These are phyloP conservation scores for Neria commutata DNA, from an alignment of 2,888 invertebrate species.

Conservation along the genomic window DNA sequence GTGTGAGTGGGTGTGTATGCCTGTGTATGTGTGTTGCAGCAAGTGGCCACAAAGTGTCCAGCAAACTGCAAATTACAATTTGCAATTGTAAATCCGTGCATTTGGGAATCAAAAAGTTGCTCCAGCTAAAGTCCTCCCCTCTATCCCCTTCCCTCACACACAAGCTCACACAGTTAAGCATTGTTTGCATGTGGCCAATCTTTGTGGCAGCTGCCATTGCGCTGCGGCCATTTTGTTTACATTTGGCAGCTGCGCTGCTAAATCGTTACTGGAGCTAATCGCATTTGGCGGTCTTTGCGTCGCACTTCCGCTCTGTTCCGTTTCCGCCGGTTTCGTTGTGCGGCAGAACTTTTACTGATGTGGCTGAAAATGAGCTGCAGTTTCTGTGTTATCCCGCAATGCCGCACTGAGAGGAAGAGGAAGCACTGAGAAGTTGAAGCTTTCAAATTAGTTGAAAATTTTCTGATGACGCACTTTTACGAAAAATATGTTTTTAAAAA, in stretches of 20 bases:
- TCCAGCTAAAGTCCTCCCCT: background rate
- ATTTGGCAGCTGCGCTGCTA: conserved; percentile 7
- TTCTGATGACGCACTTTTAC: too few species aligned
- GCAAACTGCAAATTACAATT: conserved; percentile 30
- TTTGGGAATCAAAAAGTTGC: conserved; percentile 25
- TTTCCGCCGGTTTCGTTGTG: background rate
- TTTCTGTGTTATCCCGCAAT: too few species aligned
- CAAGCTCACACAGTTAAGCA: too few species aligned
- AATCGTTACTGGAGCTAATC: conserved; percentile 12
- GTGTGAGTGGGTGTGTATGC: background rate
- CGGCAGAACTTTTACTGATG: too few species aligned
- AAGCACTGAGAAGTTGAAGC: too few species aligned
- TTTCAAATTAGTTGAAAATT: background rate
- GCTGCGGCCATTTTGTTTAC: background rate
- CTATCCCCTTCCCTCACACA: background rate
- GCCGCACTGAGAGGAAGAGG: too few species aligned
- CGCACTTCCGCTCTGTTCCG: background rate
- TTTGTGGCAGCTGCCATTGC: background rate
- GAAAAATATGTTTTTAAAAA: too few species aligned
- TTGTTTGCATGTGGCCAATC: background rate
- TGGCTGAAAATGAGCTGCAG: too few species aligned
- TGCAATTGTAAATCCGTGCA: conserved; percentile 31
- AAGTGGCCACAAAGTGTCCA: background rate
- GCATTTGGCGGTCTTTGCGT: conserved; percentile 4
- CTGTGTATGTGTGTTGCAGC: conserved; percentile 9